These are phyloP conservation scores for Bubo scandiacus DNA, from an alignment of 2,113 vertebrate genomes.

Conservation along the genomic window DNA sequence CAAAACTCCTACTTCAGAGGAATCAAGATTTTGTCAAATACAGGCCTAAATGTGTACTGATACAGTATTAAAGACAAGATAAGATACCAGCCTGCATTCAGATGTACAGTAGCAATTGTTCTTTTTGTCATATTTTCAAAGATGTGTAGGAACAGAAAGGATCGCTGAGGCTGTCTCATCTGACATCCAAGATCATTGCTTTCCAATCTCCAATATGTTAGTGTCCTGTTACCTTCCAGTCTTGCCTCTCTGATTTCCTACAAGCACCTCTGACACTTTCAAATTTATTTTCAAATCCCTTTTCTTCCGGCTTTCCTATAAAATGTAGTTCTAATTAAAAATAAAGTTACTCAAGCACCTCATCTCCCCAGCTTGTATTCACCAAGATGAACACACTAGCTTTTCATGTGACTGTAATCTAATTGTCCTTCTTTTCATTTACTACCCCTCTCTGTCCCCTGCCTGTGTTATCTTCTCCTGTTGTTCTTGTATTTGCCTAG, in stretches of 20 bases:
- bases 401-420: constrained; percentile 50
- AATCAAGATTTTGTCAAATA: background rate
- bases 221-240: background rate
- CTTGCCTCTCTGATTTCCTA: background rate
- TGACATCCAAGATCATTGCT: background rate
- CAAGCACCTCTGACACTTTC: background rate
- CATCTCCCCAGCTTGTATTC: constrained; percentile 5
- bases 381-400: background rate
- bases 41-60: background rate
- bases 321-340: constrained; percentile 11
- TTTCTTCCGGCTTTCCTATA: background rate
- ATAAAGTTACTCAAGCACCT: background rate
- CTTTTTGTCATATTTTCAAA: background rate
- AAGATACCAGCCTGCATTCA: background rate
- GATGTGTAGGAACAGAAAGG: background rate
- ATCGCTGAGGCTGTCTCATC: background rate
- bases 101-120: background rate
- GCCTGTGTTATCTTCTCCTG: constrained; percentile 46
- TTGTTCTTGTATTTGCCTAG: constrained; percentile 66
- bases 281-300: background rate
- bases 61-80: background rate
- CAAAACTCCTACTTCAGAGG: background rate
- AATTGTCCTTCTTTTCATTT: constrained; percentile 38
- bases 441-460: constrained; percentile 9
- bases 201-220: background rate